Conservation (phyloP, 2,113 vertebrate species). For the Barnardius zonarius region DNA sequence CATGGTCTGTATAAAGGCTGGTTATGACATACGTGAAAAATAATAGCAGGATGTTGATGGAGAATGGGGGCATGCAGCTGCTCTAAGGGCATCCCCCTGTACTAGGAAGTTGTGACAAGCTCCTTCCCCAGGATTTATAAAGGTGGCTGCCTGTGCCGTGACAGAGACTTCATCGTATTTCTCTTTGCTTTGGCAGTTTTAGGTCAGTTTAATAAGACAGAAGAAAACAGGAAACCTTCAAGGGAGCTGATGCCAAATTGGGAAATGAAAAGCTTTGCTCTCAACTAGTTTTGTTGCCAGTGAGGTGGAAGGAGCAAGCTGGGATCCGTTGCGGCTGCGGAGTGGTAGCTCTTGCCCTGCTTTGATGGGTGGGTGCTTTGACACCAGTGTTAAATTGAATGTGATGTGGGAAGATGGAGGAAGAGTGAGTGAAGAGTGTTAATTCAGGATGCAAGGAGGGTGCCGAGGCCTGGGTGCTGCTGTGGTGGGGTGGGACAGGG, state of each 20-base stretch:
- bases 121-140: neutral
- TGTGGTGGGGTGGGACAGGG: neutral
- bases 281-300: neutral
- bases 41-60: neutral
- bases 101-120: neutral
- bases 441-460: neutral
- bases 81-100: fast-evolving
- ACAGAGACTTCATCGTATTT: neutral
- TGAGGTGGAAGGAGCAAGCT: neutral
- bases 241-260: neutral
- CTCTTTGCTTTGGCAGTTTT: constrained; percentile 10
- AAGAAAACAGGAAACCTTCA: neutral
- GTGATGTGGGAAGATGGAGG: neutral
- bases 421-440: neutral
- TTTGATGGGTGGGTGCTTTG: neutral
- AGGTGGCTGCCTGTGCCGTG: neutral
- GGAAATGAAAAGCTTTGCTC: neutral
- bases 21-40: fast-evolving
- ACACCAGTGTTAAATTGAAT: neutral
- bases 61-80: neutral
- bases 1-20: fast-evolving
- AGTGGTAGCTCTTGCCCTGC: fast-evolving
- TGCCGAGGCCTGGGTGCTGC: neutral
- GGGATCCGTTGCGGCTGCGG: neutral
- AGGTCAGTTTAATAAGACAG: constrained; percentile 17